A percentile compares a stretch with the other conserved stretches of the same genome.
Conservation (phyloP, 2,888 invertebrate genomes). For the Caenorhabditis sp. region DNA sequence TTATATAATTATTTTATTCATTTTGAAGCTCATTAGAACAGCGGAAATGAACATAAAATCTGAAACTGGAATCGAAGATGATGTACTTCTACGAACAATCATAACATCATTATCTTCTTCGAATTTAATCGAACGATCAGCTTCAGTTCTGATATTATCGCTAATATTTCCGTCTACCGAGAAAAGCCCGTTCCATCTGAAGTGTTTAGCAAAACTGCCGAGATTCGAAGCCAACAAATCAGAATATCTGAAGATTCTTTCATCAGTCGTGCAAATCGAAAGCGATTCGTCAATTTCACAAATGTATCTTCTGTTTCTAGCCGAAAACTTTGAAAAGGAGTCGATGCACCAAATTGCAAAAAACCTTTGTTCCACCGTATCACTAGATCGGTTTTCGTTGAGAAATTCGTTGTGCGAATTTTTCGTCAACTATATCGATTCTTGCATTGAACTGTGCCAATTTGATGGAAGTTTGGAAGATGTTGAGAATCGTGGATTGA, state of each 20-base stretch:
- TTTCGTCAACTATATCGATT: constrained; percentile 26
- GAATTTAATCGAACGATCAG: not conserved
- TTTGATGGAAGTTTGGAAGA: not conserved
- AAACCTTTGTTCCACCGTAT: constrained; percentile 9
- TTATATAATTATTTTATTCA: not conserved
- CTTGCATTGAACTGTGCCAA: constrained; percentile 13
- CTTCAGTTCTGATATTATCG: constrained; percentile 15
- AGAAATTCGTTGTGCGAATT: constrained; percentile 19
- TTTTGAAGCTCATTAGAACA: constrained; percentile 23
- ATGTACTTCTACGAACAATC: constrained; percentile 21
- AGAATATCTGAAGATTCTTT: constrained; percentile 16
- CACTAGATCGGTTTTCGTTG: constrained; percentile 4
- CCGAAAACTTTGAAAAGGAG: constrained; percentile 6
- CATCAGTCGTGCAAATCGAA: constrained; percentile 18
- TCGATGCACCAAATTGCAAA: constrained; percentile 25
- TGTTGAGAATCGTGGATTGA: not conserved
- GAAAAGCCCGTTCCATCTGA: constrained; percentile 17
- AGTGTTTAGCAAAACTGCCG: constrained; percentile 8
- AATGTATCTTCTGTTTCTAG: constrained; percentile 27
- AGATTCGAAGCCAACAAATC: constrained; percentile 13
- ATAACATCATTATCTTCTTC: constrained; percentile 17
- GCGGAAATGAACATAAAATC: constrained; percentile 15
- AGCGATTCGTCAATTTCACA: constrained; percentile 10
- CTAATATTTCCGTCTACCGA: constrained; percentile 13
- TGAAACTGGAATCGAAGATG: constrained; percentile 10